Evolutionary conservation across 2,113 vertebrate species (phyloP), one percentile per base, ranked within the genome.

Genomic region (Sapayoa aenigma): DNA sequence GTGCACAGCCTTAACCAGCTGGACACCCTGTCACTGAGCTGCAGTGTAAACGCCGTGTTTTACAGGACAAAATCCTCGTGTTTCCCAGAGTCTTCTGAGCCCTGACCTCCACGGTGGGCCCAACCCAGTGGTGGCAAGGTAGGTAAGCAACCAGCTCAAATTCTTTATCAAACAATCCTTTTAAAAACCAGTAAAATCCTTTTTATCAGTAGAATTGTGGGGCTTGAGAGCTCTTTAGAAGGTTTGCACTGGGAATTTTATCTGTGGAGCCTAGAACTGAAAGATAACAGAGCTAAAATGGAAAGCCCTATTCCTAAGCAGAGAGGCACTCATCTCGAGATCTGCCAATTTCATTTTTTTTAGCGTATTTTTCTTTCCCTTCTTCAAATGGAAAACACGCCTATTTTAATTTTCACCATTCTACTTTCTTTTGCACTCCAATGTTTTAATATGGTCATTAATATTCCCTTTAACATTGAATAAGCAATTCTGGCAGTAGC

Each of bases 401-500:
- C 42, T 21, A 7, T 6, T 52, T 71, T 85, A 59, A 14, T 89
- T 94, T 89, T 87, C 79, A 72, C 68, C 35, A 15, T 44, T 86
- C 30, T 65, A 31, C 50, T 84, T 92, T 93, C 59, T 90, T 92
- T 76, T 86, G 55, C 76, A 63, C 59, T 72, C 80, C 76, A 89
- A 3, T 7, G 60, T 78, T 52, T 77, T 89, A 59, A 90, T 78
- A 67, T 6, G 13, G 60, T 84, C 94, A 84, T 92, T 96, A 92
- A 86, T 93, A 71, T 42, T 87, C 30, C 42, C 63, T 33, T 74
- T 62, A 41, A 80, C 72, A 53, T 53, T 25, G 58, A 73, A 63
- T 71, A 77, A 58, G 53, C 14, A 8, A 56, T 78, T 92, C 47
- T 94, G 93, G 89, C 93, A 89, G 42, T 21, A 77, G 60, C 47